Evolutionary conservation across 2,113 vertebrate genomes (phyloP).

Genomic region (Engraulis encrasicolus): DNA sequence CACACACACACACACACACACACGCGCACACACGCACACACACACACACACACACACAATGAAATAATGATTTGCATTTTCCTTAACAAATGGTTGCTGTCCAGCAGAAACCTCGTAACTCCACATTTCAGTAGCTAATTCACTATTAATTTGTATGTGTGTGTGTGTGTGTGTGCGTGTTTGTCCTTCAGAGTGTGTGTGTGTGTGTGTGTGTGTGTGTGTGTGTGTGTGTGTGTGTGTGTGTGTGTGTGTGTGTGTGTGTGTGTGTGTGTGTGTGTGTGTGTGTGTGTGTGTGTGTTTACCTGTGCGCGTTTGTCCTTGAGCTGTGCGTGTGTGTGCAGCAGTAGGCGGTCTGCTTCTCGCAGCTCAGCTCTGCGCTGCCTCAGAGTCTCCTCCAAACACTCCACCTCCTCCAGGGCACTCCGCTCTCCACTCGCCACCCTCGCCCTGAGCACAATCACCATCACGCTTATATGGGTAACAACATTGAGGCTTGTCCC

Average conservation of each 20-base stretch:
- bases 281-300: constrained; percentile 24
- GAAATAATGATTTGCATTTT: not conserved
- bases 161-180: not conserved
- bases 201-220: not conserved
- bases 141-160: no score
- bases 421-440: constrained; percentile 69
- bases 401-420: constrained; percentile 75
- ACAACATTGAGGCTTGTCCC: no score
- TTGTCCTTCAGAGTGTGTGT: no score
- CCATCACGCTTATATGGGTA: no score
- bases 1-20: not conserved
- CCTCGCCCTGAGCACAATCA: constrained; percentile 63
- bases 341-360: constrained; percentile 80
- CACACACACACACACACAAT: not conserved
- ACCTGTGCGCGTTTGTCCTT: constrained; percentile 76
- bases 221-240: not conserved
- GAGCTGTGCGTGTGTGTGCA: constrained; percentile 81
- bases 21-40: not conserved
- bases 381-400: constrained; percentile 83
- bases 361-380: constrained; percentile 84
- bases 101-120: no score
- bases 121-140: no score
- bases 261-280: not conserved
- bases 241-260: not conserved
- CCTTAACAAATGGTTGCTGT: no score